Conservation (phyloP, 37 sponge, comb jelly and placozoan species). For the Amphimedon queenslandica region DNA sequence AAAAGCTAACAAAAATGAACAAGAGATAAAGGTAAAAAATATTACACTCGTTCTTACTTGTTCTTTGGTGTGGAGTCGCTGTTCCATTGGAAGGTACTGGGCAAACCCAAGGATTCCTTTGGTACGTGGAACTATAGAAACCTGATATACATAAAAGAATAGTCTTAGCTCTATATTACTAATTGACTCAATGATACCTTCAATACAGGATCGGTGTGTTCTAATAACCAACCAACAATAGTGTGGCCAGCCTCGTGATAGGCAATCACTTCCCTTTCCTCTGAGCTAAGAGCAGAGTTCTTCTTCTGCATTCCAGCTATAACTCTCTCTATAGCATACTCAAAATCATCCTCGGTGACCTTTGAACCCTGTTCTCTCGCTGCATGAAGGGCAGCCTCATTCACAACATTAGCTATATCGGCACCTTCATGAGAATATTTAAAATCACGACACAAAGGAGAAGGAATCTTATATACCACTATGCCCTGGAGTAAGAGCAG, state of each 20-base stretch:
- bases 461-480: conserved; percentile 60
- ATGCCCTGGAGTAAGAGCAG: conserved; percentile 84
- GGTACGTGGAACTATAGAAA: conserved; percentile 84
- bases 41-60: too few relatives aligned
- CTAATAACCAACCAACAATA: conserved; percentile 83
- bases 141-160: conserved; percentile 27
- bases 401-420: conserved; percentile 94
- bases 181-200: conserved; percentile 71
- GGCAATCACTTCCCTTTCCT: conserved; percentile 73
- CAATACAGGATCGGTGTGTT: conserved; percentile 87
- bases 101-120: conserved; percentile 84
- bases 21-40: too few relatives aligned
- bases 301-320: conserved; percentile 92
- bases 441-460: too few relatives aligned
- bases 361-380: conserved; percentile 46
- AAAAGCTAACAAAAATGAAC: conserved; percentile 75
- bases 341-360: conserved; percentile 70
- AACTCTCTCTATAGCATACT: conserved; percentile 91
- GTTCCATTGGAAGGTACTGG: conserved; percentile 86
- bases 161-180: neutral
- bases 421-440: conserved; percentile 48
- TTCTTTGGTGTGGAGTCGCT: conserved; percentile 77
- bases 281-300: conserved; percentile 44
- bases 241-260: conserved; percentile 92
- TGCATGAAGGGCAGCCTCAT: conserved; percentile 93